Conservation (phyloP, 2,888 invertebrate species). For the Drosophila austrosaltans region DNA sequence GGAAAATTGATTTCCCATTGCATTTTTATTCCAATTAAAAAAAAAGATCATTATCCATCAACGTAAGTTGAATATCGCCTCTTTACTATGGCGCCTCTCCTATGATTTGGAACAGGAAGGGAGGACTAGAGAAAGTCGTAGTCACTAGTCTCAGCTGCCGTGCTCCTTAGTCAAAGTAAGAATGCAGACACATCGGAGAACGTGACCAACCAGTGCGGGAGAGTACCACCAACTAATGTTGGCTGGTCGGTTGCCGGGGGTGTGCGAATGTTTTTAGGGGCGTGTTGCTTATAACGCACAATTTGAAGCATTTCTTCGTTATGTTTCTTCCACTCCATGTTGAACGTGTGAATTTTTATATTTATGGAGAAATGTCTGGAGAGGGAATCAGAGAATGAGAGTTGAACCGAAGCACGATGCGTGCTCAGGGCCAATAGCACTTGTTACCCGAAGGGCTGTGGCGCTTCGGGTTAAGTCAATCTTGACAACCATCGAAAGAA, state of each 20-base stretch:
- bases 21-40: not conserved
- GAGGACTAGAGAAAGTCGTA: not conserved
- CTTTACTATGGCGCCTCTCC: not conserved
- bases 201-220: slow-evolving; percentile 23
- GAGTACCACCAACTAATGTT: not conserved
- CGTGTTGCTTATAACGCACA: slow-evolving; percentile 70
- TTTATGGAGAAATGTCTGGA: slow-evolving; percentile 4
- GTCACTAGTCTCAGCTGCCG: not conserved
- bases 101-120: not conserved
- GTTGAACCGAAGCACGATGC: slow-evolving; percentile 48
- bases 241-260: too few relatives aligned
- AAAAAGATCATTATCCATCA: not conserved
- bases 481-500: slow-evolving; percentile 44
- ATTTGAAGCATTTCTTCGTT: slow-evolving; percentile 69
- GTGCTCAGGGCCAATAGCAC: slow-evolving; percentile 61
- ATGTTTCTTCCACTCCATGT: slow-evolving; percentile 14
- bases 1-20: not conserved
- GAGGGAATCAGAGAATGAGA: slow-evolving; percentile 9
- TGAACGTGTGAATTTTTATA: slow-evolving; percentile 51
- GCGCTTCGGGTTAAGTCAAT: slow-evolving; percentile 50
- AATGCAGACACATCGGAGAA: slow-evolving; percentile 14
- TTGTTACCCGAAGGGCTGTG: slow-evolving; percentile 38
- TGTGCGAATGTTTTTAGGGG: slow-evolving; percentile 36
- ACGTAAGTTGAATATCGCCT: not conserved
- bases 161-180: not conserved